Percentiles rank a stretch among this genome's conserved stretches.
Evolutionary conservation across 2,888 invertebrate genomes (phyloP).

Genomic region (Drosophila rellima): DNA sequence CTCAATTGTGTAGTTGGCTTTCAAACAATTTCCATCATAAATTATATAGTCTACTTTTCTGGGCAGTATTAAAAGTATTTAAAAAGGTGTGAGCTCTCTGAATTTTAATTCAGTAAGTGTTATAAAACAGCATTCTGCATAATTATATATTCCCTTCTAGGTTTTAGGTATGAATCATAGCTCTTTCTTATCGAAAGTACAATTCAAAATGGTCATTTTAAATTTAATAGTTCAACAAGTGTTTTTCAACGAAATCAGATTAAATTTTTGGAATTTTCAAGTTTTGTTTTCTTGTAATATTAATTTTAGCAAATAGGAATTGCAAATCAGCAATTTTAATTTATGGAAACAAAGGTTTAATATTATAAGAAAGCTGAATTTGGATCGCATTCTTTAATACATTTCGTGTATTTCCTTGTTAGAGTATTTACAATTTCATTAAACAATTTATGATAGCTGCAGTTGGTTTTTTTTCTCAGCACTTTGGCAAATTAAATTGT

Average conservation of each 20-base stretch:
- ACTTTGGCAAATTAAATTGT: conserved; percentile 84
- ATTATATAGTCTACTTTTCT: not conserved
- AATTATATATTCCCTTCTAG: not conserved
- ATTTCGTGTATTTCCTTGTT: not conserved
- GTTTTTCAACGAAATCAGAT: too few relatives aligned
- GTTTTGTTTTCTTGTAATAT: too few relatives aligned
- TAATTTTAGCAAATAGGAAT: too few relatives aligned
- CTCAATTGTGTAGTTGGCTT: not conserved
- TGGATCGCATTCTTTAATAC: not conserved
- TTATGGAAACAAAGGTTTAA: too few relatives aligned
- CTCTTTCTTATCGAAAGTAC: too few relatives aligned
- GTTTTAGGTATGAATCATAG: too few relatives aligned
- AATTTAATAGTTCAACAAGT: too few relatives aligned
- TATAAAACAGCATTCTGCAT: not conserved
- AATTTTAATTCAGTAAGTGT: not conserved
- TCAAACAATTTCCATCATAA: not conserved
- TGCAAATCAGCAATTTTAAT: too few relatives aligned
- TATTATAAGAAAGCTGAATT: too few relatives aligned
- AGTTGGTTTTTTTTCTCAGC: conserved; percentile 42
- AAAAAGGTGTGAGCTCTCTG: not conserved
- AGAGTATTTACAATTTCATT: conserved; percentile 40
- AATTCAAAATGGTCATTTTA: not conserved
- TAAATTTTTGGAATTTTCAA: too few relatives aligned
- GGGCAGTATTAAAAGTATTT: not conserved
- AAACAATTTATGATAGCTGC: conserved; percentile 6